phyloP scores from a whole-genome alignment of 1,140 invertebrate genomes.

The Tribolium madens region DNA sequence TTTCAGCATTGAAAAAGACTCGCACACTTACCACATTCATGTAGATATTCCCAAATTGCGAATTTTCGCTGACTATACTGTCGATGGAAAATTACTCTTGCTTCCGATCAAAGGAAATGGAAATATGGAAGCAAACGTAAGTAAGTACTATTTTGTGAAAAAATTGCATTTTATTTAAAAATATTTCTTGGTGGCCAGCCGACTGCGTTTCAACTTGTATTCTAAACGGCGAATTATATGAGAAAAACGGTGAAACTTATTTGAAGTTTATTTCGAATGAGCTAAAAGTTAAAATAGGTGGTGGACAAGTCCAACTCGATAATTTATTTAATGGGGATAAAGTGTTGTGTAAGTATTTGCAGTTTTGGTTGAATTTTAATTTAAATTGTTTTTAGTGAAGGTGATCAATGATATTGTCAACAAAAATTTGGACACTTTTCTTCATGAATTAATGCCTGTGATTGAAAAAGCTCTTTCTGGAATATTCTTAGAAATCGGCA shows the following conservation, averaged over 20 bases:
- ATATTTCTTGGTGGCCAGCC: conserved; percentile 64
- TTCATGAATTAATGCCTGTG: conserved; percentile 71
- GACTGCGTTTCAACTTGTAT: conserved; percentile 69
- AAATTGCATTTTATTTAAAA: conserved; percentile 23
- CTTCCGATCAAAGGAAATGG: conserved; percentile 74
- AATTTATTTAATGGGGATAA: conserved; percentile 76
- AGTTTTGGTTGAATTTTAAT: neutral
- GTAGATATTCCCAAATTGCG: conserved; percentile 70
- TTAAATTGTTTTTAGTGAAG: conserved; percentile 62
- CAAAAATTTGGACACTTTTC: conserved; percentile 72
- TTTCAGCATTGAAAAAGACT: conserved; percentile 68
- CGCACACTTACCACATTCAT: conserved; percentile 67
- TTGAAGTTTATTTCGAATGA: conserved; percentile 68
- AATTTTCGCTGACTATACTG: conserved; percentile 72
- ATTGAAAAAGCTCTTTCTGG: conserved; percentile 70
- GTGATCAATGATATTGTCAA: conserved; percentile 75
- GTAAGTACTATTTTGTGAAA: conserved; percentile 63
- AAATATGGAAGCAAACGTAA: conserved; percentile 73
- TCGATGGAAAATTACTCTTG: conserved; percentile 73
- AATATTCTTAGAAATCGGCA: conserved; percentile 70
- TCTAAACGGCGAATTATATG: conserved; percentile 65
- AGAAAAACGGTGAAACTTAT: conserved; percentile 69
- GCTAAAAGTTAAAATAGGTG: conserved; percentile 70
- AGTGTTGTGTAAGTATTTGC: conserved; percentile 64
- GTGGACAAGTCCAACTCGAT: conserved; percentile 71